A percentile compares a stretch with the other conserved stretches of the same genome.
Conservation (phyloP, 2,113 vertebrate species). For the human region DNA sequence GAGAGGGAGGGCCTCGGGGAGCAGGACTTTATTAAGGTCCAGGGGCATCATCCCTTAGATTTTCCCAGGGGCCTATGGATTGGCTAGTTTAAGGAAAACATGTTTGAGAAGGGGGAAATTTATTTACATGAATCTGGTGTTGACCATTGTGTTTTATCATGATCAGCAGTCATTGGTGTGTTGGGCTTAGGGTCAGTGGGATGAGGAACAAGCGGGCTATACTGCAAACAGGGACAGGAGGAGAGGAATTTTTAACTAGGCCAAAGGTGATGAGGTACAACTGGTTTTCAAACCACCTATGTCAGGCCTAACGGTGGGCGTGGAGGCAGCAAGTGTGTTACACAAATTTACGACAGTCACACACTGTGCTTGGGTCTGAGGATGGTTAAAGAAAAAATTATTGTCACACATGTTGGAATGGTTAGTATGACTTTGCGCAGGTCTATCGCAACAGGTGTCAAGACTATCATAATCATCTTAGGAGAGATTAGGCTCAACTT, state of each 20-base stretch:
- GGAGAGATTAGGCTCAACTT: neutral
- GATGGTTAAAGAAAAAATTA: neutral
- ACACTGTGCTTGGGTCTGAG: neutral
- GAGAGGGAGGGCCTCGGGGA: neutral
- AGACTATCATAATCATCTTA: neutral
- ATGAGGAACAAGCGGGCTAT: no score
- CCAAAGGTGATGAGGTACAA: neutral
- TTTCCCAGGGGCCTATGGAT: neutral
- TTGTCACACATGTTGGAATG: neutral
- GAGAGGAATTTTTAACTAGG: neutral
- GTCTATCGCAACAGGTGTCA: neutral
- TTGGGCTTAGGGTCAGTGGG: neutral
- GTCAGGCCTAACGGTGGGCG: neutral
- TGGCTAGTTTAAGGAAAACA: neutral
- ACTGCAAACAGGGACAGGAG: neutral
- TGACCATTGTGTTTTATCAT: neutral
- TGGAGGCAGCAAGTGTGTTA: neutral
- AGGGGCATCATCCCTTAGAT: neutral
- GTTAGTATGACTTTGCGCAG: neutral
- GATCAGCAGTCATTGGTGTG: no score
- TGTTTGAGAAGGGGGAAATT: rapidly evolving
- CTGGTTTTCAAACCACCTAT: neutral
- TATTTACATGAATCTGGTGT: neutral
- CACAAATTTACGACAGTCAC: neutral
- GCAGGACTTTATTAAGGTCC: neutral